These are phyloP conservation scores for Sturnira hondurensis DNA, from an alignment of 2,113 vertebrate species.

Conservation along the genomic window DNA sequence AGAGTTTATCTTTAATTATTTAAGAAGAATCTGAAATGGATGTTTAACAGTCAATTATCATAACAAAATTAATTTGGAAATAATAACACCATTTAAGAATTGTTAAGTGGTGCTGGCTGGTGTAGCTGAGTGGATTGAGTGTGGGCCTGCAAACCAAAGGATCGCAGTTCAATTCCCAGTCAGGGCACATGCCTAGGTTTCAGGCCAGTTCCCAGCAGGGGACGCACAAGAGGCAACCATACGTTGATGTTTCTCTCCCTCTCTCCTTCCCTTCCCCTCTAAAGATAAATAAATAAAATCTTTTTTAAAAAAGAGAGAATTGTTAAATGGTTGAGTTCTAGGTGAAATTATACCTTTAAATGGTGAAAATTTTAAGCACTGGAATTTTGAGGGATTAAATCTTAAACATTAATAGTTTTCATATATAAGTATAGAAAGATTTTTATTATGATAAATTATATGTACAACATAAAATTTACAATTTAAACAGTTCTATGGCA, in stretches of 20 bases:
- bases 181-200: too few relatives aligned
- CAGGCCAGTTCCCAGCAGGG: too few relatives aligned
- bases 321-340: neutral
- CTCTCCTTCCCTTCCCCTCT: too few relatives aligned
- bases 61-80: conserved; percentile 3
- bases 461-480: neutral
- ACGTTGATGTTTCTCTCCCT: too few relatives aligned
- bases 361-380: neutral
- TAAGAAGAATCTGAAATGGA: neutral
- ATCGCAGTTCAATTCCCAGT: too few relatives aligned
- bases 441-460: neutral
- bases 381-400: neutral
- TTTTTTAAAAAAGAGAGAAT: too few relatives aligned
- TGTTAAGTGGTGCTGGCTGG: neutral
- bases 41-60: neutral
- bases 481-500: neutral
- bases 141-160: too few relatives aligned
- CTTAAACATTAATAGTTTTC: neutral
- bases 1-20: neutral
- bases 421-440: neutral
- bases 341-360: neutral
- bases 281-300: too few relatives aligned
- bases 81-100: neutral
- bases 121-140: too few relatives aligned
- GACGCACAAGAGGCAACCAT: too few relatives aligned